Base-by-base conservation (phyloP, 2,797 vertebrate species). In the Urocyon cinereoargenteus region DNA sequence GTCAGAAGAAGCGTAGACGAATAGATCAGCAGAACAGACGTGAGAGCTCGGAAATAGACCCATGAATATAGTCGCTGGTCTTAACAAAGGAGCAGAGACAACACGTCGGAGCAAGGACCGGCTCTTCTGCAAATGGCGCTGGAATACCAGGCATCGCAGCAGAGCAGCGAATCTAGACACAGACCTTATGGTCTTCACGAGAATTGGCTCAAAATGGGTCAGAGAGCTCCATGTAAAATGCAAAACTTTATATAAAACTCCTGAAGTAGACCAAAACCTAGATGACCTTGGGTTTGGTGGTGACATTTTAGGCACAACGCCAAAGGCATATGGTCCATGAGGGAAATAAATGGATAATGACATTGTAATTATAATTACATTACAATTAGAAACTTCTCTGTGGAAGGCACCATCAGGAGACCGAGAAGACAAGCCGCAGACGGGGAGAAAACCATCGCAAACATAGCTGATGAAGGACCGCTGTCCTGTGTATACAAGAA, bases 51-150 rank as follows among this genome's bases (percentile, higher is more conserved):
- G 34, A 72, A 53, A 36, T 31, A 28, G 68, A 55, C 15, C 68
- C 49, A 55, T 19, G 26, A 36, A 36, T 12, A 70, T 11, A 55
- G 51, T 70, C 34, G 7, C 53, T 45, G 34, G 15, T 45, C 86
- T 45, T 8, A 24, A 72, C n/a, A 5, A 26, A 10, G 24, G 64
- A n/a, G n/a, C 64, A 66, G 12, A 28, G 82, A 22, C 34, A 0
- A 0, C 4, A 6, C 1, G 5, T 21, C 0, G 12, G 31, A 61
- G 11, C 28, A 13, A 9, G 31, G 22, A n/a, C 0, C 0, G 8
- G 55, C 11, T 21, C 11, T 6, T 24, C 18, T 18, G 6, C 21
- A n/a, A 11, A 21, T 0, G 34, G 72, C 5, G 6, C 49, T 22
- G 16, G 45, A 9, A 62, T 45, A 12, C 22, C 4, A 15, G 78